These are phyloP conservation scores for Macrotus californicus DNA, from an alignment of 2,113 vertebrate genomes.

Conservation along the genomic window DNA sequence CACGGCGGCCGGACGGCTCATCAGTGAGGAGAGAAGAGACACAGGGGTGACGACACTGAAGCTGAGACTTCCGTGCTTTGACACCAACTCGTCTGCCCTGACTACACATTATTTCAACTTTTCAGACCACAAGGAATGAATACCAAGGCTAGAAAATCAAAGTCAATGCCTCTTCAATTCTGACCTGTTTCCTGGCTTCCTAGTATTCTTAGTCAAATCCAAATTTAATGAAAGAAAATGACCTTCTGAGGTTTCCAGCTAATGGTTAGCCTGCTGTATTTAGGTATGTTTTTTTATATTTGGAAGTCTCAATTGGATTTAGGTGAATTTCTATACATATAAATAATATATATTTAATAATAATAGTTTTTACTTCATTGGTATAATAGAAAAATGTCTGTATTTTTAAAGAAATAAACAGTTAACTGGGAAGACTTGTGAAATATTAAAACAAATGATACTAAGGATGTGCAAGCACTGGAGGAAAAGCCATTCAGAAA, in stretches of 20 bases:
- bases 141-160: background rate
- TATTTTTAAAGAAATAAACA: slow-evolving; percentile 5
- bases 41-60: background rate
- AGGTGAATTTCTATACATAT: background rate
- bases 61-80: background rate
- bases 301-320: background rate
- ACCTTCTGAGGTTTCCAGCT: background rate
- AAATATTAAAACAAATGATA: slow-evolving; percentile 21
- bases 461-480: background rate
- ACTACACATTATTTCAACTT: background rate
- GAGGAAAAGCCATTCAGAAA: slow-evolving; percentile 19
- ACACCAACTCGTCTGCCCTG: background rate
- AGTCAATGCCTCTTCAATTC: background rate
- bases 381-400: background rate
- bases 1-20: background rate
- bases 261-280: background rate
- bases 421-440: background rate
- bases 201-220: background rate
- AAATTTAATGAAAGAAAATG: background rate
- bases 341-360: background rate
- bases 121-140: background rate
- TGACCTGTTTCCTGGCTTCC: background rate
- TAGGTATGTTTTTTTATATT: background rate
- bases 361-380: background rate
- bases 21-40: background rate